phyloP scores from a whole-genome alignment of 2,797 vertebrate species.

The Ptychadena robeensis region DNA sequence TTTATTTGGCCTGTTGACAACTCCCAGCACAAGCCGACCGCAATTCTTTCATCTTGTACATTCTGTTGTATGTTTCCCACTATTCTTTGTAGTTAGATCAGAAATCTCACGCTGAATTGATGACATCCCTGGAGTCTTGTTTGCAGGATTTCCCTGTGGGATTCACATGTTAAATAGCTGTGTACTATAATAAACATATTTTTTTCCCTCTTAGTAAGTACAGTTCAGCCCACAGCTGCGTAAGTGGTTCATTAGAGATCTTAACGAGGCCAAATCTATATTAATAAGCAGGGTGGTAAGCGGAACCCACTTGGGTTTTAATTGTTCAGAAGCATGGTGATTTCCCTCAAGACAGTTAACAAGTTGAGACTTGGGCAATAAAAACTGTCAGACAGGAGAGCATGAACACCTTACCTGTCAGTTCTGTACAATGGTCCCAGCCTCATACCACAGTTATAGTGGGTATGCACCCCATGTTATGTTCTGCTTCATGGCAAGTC shows the following conservation, averaged over 20 bases:
- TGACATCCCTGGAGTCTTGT: conserved; percentile 2
- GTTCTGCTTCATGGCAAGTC: too few species aligned
- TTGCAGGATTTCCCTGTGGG: neutral
- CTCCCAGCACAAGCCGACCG: too few species aligned
- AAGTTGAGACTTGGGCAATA: neutral
- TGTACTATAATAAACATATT: conserved; percentile 3
- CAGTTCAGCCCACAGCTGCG: conserved; percentile 16
- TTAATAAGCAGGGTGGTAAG: conserved; percentile 34
- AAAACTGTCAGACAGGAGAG: too few species aligned
- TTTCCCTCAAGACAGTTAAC: neutral
- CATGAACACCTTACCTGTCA: too few species aligned
- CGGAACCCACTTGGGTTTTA: neutral
- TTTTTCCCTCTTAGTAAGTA: neutral
- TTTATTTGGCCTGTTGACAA: too few species aligned
- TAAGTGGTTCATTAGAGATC: conserved; percentile 47
- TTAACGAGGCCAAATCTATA: conserved; percentile 46
- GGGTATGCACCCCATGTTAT: too few species aligned
- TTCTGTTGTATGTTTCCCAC: too few species aligned
- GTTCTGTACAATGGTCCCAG: too few species aligned
- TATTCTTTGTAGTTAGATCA: too few species aligned
- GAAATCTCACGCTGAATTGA: neutral
- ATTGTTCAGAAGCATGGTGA: neutral
- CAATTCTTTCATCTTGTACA: too few species aligned
- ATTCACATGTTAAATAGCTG: conserved; percentile 15
- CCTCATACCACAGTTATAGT: too few species aligned